Base-by-base conservation (phyloP, 2,888 invertebrate genomes). In the Phyllotreta cruciferae region DNA sequence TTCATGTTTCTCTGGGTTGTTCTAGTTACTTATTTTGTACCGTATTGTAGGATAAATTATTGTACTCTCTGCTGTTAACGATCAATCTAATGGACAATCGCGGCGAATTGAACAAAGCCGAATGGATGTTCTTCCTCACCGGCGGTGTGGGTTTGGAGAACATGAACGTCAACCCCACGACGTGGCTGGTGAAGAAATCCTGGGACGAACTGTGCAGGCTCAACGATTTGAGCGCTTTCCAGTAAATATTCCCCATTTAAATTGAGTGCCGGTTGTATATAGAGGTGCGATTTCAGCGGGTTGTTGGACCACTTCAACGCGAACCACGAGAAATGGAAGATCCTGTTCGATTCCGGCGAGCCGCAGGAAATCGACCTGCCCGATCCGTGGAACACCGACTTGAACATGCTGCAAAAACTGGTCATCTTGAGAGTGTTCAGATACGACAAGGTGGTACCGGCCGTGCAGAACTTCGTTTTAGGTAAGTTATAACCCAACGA, bases 91-190 rank as follows among this genome's bases (percentile, higher is more conserved):
- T 86, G 63, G 86, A 85, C 72, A 85, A 87, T 54, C 84, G 86
- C 11, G 82, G 84, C n/a, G 78, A 83, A 45, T 79, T 92, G 56
- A 85, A 88, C 64, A 78, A 84, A 41, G 73, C 82, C 0, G 90
- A 94, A 76, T 95, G 95, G 88, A 86, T 93, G 84, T 96, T 96
- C 80, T 81, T 97, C 13, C 78, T 97, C 69, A 95, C 93, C 0
- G 96, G 96, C 35, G 95, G 93, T 42, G 87, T 92, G 45, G 90
- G 90, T 9, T 82, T 93, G 54, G 90, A 91, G 70, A 92, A 93
- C 83, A 89, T 89, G 0, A 77, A 88, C 70, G 78, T 82, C 58
- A 92, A 90, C 81, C 91, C 92, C 0, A 81, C 86, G 0, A 79
- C 82, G 39, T 94, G 93, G 93, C 79, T 94, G 55, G 88, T 89